A percentile compares a stretch with the other conserved stretches of the same genome.
phyloP scores from a whole-genome alignment of 2,888 invertebrate species.

The Venusia cambrica region DNA sequence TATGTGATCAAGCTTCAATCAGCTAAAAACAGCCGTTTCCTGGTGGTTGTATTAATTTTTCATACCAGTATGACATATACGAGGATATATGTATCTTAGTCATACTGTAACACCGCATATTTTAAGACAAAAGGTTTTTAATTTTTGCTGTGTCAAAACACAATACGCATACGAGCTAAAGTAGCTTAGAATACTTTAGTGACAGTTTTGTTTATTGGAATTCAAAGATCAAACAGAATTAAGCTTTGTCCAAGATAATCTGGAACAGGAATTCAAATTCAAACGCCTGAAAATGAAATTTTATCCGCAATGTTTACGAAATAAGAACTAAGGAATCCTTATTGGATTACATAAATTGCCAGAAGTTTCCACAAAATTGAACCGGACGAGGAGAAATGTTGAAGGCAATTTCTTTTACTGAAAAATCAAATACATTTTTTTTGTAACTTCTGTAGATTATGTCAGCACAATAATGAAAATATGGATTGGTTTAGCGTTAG shows the following conservation, averaged over 20 bases:
- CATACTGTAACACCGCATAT: too few relatives aligned
- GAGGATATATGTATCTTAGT: too few relatives aligned
- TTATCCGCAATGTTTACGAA: constrained; percentile 20
- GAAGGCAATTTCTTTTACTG: constrained; percentile 29
- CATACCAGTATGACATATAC: too few relatives aligned
- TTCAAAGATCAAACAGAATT: constrained; percentile 1
- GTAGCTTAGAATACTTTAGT: constrained; percentile 1
- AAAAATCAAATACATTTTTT: constrained; percentile 24
- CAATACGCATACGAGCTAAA: too few relatives aligned
- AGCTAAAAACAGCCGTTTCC: not conserved
- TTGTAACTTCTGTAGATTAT: constrained; percentile 19
- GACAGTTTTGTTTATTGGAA: constrained; percentile 1
- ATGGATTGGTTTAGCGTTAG: too few relatives aligned
- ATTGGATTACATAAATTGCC: constrained; percentile 36
- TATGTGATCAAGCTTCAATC: too few relatives aligned
- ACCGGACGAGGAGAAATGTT: constrained; percentile 34
- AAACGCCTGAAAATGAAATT: constrained; percentile 15
- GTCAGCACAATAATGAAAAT: constrained; percentile 7
- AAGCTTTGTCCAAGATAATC: constrained; percentile 3
- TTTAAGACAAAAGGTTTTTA: too few relatives aligned
- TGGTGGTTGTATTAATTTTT: too few relatives aligned
- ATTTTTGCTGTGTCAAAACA: too few relatives aligned
- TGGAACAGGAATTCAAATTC: constrained; percentile 8
- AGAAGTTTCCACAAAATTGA: constrained; percentile 35
- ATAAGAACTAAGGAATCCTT: constrained; percentile 29